Percentiles rank a stretch among this genome's conserved stretches.
phyloP scores from a whole-genome alignment of 35 echinoderm and acorn worm genomes.

The Diadema setosum region DNA sequence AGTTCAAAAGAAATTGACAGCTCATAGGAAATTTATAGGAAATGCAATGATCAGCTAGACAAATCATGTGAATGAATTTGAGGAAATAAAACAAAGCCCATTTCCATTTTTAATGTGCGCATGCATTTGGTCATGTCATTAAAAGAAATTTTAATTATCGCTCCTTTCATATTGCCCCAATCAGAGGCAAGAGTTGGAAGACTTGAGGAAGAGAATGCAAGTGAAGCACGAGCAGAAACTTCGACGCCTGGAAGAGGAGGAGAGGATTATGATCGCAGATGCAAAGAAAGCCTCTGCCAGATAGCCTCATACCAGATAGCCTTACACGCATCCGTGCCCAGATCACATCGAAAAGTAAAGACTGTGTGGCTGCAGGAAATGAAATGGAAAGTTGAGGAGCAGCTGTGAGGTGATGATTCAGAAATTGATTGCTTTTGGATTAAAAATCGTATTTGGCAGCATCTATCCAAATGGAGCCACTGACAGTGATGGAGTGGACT shows the following conservation, averaged over 20 bases:
- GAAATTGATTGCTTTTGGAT: neutral
- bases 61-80: neutral
- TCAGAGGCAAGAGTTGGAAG: conserved; percentile 58
- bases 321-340: neutral
- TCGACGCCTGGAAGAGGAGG: conserved; percentile 14
- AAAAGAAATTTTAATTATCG: neutral
- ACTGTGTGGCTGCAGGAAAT: neutral
- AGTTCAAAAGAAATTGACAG: neutral
- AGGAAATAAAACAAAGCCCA: neutral
- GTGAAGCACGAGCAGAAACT: conserved; percentile 38
- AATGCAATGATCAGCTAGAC: neutral
- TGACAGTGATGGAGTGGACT: too few species aligned
- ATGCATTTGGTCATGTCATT: neutral
- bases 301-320: neutral
- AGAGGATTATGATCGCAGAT: conserved; percentile 40
- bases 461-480: neutral
- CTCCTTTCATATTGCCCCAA: neutral
- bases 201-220: conserved; percentile 53
- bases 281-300: conserved; percentile 16
- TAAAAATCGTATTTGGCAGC: neutral
- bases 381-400: too few species aligned
- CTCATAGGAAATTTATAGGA: neutral
- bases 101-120: neutral
- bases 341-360: neutral
- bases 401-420: neutral